Conservation (phyloP, 1,140 invertebrate genomes). For the Mesaphorura yosii region DNA sequence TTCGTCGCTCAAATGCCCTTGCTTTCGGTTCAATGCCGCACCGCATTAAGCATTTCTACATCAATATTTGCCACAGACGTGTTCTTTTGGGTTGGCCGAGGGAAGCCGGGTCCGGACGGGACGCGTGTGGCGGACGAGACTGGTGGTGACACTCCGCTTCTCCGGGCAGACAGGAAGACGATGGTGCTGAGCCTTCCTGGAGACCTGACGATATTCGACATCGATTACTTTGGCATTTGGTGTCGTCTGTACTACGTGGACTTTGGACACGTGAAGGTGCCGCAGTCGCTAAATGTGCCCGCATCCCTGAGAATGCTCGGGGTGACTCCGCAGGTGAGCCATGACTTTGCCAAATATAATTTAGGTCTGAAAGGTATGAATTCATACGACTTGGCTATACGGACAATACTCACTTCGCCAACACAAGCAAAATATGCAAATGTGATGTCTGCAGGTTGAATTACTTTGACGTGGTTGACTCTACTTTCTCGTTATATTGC, state of each 20-base stretch:
- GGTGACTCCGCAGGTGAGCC: constrained; percentile 75
- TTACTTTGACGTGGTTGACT: too few species aligned
- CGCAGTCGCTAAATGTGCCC: constrained; percentile 63
- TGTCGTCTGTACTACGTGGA: constrained; percentile 78
- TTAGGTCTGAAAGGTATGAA: too few species aligned
- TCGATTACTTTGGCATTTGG: constrained; percentile 75
- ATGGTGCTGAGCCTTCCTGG: constrained; percentile 73
- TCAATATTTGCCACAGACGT: constrained; percentile 50
- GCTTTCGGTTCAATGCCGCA: too few species aligned
- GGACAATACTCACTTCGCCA: too few species aligned
- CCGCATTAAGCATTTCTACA: constrained; percentile 2
- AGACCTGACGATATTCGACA: constrained; percentile 67
- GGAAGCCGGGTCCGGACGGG: constrained; percentile 63
- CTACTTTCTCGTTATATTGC: too few species aligned
- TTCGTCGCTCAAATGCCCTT: too few species aligned
- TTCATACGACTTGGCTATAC: too few species aligned
- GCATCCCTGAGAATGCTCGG: constrained; percentile 86
- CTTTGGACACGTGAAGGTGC: constrained; percentile 72
- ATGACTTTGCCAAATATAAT: neutral
- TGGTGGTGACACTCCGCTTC: constrained; percentile 62
- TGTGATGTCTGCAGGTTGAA: too few species aligned
- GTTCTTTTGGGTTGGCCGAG: constrained; percentile 79
- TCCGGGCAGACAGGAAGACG: constrained; percentile 68
- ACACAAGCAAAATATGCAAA: too few species aligned
- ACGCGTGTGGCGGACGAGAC: constrained; percentile 77